Percentiles rank a stretch among this genome's conserved stretches.
Evolutionary conservation across 2,113 vertebrate species (phyloP).

Genomic region (Misgurnus anguillicaudatus): DNA sequence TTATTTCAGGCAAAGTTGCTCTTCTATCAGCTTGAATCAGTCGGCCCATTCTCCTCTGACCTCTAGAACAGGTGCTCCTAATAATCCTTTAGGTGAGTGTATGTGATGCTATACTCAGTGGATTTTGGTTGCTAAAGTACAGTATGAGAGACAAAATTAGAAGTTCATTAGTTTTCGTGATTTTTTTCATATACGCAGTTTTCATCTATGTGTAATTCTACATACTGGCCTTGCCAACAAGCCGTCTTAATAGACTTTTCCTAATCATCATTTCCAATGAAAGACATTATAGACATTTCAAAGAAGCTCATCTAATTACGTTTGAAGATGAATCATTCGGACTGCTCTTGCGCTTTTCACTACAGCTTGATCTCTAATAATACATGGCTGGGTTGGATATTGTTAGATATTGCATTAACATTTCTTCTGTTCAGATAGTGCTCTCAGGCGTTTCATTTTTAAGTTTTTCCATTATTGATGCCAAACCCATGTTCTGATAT

Average conservation of each 20-base stretch:
- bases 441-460: not conserved
- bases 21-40: no score
- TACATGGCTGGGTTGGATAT: not conserved
- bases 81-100: no score
- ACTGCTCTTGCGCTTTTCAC: not conserved
- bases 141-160: not conserved
- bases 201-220: not conserved
- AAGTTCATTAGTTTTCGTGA: not conserved
- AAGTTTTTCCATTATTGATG: constrained; percentile 24
- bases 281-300: no score
- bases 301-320: not conserved
- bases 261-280: no score
- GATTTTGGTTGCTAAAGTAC: no score
- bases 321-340: not conserved
- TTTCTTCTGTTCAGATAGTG: not conserved
- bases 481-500: constrained; percentile 29
- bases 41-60: no score
- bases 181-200: not conserved
- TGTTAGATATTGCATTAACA: constrained; percentile 5
- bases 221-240: not conserved
- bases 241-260: not conserved
- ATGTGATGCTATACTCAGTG: no score
- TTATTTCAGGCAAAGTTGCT: no score
- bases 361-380: not conserved
- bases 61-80: no score